Evolutionary conservation across 2,888 invertebrate genomes (phyloP), one percentile per base, ranked within the genome.

Genomic region (Apamea epomidion): DNA sequence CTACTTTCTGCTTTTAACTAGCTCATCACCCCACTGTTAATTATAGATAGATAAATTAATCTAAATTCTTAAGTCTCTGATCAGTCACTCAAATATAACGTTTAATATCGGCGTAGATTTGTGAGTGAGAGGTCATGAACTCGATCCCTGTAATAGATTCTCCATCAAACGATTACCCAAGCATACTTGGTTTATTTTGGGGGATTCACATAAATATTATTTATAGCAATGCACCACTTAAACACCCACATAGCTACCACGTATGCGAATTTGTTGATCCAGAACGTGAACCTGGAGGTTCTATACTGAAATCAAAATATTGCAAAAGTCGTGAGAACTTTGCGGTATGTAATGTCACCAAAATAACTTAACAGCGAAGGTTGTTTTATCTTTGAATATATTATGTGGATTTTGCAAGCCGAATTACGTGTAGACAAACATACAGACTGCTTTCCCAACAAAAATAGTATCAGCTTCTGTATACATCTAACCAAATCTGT

Each of bases 41-140:
- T n/a, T n/a, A n/a, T n/a, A n/a, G n/a, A n/a, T n/a, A n/a, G n/a
- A n/a, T n/a, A n/a, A n/a, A n/a, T n/a, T n/a, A n/a, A n/a, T n/a
- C n/a, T n/a, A n/a, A n/a, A n/a, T n/a, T 69, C 62, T 64, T 5
- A 48, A 37, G 18, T 16, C 29, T 29, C 67, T 76, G 16, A 77
- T 83, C n/a, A 45, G 77, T 77, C 60, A 67, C 7, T 54, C 12
- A 16, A 75, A 21, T 45, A 51, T 3, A 68, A 29, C 10, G 29
- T 12, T 72, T 72, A 45, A 42, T 51, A 76, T 18, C 10, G 16
- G 16, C 6, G 25, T 16, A 32, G 14, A 16, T 21, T 32, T 14
- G 25, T 0, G 8, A 25, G 14, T 29, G 18, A 32, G 2, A 21
- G 8, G 18, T 21, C 8, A 32, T 32, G 21, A 51, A 21, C 12